Conservation (phyloP, 2,797 vertebrate species). For the Pantherophis vulpinus region DNA sequence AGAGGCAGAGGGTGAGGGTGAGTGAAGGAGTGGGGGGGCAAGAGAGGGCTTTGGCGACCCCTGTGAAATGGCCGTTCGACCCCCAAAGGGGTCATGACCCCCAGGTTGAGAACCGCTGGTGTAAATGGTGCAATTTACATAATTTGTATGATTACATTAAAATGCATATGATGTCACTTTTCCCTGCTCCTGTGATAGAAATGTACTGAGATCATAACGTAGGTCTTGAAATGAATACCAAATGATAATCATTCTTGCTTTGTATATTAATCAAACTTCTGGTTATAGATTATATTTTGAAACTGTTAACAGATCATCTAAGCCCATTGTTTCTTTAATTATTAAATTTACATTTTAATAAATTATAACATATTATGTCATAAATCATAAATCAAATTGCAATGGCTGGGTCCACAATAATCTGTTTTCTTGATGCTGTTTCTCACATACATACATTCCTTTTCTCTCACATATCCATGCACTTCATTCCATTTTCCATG, state of each 20-base stretch:
- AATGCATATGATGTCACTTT: not conserved
- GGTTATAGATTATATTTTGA: not conserved
- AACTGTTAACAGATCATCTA: not conserved
- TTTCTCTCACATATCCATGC: not conserved
- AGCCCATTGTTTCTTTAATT: not conserved
- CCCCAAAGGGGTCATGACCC: too few species aligned
- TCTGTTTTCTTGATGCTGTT: not conserved
- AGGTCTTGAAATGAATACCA: not conserved
- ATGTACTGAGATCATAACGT: not conserved
- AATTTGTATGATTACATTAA: not conserved
- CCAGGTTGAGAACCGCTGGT: too few species aligned
- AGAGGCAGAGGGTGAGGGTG: too few species aligned
- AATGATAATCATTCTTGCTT: not conserved
- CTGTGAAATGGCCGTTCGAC: too few species aligned
- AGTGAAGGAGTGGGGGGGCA: too few species aligned
- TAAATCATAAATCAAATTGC: not conserved
- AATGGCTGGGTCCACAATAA: not conserved
- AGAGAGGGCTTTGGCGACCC: too few species aligned
- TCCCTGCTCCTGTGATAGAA: not conserved
- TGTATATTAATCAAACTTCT: not conserved
- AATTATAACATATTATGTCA: too few species aligned
- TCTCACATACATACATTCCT: not conserved
- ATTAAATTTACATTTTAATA: too few species aligned
- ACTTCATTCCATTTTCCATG: constrained; percentile 2
- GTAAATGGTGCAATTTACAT: not conserved